phyloP scores from a whole-genome alignment of 1,140 invertebrate species.

The Pararge aegeria region DNA sequence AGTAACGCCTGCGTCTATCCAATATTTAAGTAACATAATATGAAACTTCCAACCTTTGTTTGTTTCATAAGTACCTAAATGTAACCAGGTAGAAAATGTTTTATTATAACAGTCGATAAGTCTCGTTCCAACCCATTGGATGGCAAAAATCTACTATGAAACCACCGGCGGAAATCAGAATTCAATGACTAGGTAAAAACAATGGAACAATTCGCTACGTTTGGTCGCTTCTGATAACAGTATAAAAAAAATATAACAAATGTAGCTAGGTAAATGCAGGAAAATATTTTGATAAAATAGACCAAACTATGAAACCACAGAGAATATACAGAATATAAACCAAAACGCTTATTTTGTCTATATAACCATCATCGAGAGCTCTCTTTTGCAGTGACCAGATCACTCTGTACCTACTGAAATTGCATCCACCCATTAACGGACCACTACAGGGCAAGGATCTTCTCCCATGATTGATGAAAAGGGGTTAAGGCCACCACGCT shows the following conservation, averaged over 20 bases:
- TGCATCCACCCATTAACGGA: too few relatives aligned
- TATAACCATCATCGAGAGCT: too few relatives aligned
- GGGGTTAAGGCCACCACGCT: too few relatives aligned
- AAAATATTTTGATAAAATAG: not conserved
- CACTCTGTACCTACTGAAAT: too few relatives aligned
- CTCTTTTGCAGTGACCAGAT: too few relatives aligned
- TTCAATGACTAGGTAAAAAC: conserved; percentile 28
- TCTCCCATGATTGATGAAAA: too few relatives aligned
- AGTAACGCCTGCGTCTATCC: too few relatives aligned
- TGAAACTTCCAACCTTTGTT: too few relatives aligned
- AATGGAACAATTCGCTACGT: conserved; percentile 30
- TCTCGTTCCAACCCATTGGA: conserved; percentile 21
- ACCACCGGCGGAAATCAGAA: conserved; percentile 30
- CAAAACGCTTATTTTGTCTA: too few relatives aligned
- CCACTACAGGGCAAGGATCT: too few relatives aligned
- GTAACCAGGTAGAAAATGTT: not conserved
- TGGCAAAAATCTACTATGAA: conserved; percentile 28
- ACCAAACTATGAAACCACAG: not conserved
- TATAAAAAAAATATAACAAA: conserved; percentile 19
- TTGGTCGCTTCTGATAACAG: conserved; percentile 27
- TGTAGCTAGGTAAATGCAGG: not conserved
- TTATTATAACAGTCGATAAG: not conserved
- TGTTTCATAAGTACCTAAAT: not conserved
- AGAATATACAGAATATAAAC: too few relatives aligned
- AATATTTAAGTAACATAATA: too few relatives aligned